Base-by-base conservation (phyloP, 2,888 invertebrate species). In the Phalera bucephala region DNA sequence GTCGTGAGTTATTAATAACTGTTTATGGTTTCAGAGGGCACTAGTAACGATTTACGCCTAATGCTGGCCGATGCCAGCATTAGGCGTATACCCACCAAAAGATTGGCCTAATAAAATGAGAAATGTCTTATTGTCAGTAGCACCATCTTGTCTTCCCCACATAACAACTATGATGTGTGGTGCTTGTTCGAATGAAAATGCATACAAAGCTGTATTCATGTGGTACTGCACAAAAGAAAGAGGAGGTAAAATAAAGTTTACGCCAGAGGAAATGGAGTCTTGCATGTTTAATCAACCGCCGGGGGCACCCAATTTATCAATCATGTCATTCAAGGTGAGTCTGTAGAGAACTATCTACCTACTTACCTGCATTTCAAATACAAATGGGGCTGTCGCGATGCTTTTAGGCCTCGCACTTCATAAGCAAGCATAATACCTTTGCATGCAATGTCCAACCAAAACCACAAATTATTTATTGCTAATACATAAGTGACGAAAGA, bases 161-260 rank as follows among this genome's bases (percentile, higher is more conserved):
- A 91, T 98, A 3, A 95, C 96, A 26, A 99, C 99, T 0, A 99
- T 99, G 98, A 97, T 98, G 94, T 98, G 98, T 69, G 98, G 98
- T 0, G 96, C 99, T 0, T 99, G 99, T 64, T 97, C 99, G 0
- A 97, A 98, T 72, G 99, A 99, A 88, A 99, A 99, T 81, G 98
- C 99, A 0, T 96, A 93, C 72, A 99, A 99, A 83, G 94, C 95
- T 30, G 95, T 96, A 23, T 98, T 98, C 70, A 95, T 99, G 68
- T 93, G 95, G 91, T 96, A 97, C 68, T 92, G 92, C 45, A 92
- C 91, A 15, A 94, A 92, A 45, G 86, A 94, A 68, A 92, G 99
- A 28, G 95, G 96, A 0, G 93, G 92, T 23, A 89, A 91, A 9
- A 81, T 92, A 0, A 85, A 91, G 2, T 96, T 96, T 60, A 93